These are phyloP conservation scores for Cinara cedri DNA, from an alignment of 2,888 invertebrate genomes.

Conservation along the genomic window DNA sequence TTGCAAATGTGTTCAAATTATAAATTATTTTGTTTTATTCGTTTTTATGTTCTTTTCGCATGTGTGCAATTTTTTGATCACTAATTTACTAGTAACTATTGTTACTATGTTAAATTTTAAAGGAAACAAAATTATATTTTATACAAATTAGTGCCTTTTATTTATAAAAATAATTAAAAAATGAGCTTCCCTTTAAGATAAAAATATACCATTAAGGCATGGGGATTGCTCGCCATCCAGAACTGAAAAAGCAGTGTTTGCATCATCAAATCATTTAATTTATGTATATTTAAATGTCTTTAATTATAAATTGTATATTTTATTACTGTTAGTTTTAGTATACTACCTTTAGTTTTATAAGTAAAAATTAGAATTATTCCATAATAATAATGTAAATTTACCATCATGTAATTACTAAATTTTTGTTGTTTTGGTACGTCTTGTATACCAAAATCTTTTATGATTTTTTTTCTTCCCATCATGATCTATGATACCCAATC, in stretches of 20 bases:
- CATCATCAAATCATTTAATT: slow-evolving; percentile 38
- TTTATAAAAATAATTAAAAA: slow-evolving; percentile 20
- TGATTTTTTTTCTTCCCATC: slow-evolving; percentile 6
- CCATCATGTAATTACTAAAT: slow-evolving; percentile 21
- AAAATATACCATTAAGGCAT: slow-evolving; percentile 26
- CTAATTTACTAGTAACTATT: slow-evolving; percentile 23
- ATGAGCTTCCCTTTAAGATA: slow-evolving; percentile 21
- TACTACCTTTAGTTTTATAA: slow-evolving; percentile 44
- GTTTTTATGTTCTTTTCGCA: neutral
- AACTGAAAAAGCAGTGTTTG: slow-evolving; percentile 27
- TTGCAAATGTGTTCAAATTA: slow-evolving; percentile 35
- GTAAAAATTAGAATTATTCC: slow-evolving; percentile 32
- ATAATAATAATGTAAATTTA: slow-evolving; percentile 34
- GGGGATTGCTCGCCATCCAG: slow-evolving; percentile 31
- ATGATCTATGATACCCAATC: slow-evolving; percentile 21
- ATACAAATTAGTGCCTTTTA: slow-evolving; percentile 51
- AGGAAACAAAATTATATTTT: slow-evolving; percentile 39
- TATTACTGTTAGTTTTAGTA: slow-evolving; percentile 51
- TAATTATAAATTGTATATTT: slow-evolving; percentile 49
- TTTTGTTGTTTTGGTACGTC: slow-evolving; percentile 2
- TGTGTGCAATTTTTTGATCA: slow-evolving; percentile 1
- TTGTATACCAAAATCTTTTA: neutral
- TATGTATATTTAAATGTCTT: slow-evolving; percentile 40
- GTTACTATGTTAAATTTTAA: slow-evolving; percentile 36
- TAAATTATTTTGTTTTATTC: slow-evolving; percentile 25